Base-by-base conservation (phyloP, 2,113 vertebrate genomes). In the Pipa parva region DNA sequence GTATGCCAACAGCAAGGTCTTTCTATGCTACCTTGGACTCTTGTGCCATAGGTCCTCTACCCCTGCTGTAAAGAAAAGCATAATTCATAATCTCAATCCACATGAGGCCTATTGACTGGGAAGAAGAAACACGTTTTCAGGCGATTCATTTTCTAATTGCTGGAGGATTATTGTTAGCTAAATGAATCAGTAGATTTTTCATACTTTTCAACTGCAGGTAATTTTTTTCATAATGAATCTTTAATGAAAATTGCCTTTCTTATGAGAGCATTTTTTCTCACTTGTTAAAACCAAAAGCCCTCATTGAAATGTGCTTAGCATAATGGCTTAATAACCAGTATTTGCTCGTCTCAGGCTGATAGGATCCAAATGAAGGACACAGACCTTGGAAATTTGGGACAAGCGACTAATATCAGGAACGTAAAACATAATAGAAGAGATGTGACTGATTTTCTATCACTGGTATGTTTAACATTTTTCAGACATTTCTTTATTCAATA, bases 241-340 rank as follows among this genome's bases (percentile, higher is more conserved):
- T 82, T 81, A 83, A 79, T 82, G 78, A 75, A 79, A 77, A 69
- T 76, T 83, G 75, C 80, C 80, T 77, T 78, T 77, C 58, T 77
- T 77, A 79, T 74, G 75, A 83, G 74, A 85, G 67, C 71, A 36
- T 82, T 84, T 84, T 74, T 74, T 81, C 68, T 77, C 73, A 73
- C 78, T 81, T 83, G 81, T 83, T 83, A 81, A 86, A 85, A 85
- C 82, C 75, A 76, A 75, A 83, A 72, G 80, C 84, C 81, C 76
- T 75, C 76, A 74, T 79, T 76, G 73, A 84, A 88, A 85, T 75
- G 60, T 80, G 66, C 71, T 84, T 77, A 83, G 73, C 74, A 62
- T 78, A 80, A 83, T 76, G 66, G 11, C 75, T 81, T 81, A 52
- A 15, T 48, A 50, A 74, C 65, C 75, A 73, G 64, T 59, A 59